A percentile compares a stretch with the other conserved stretches of the same genome.
phyloP scores from a whole-genome alignment of 2,888 invertebrate genomes.

The Phymatocera aterrima region DNA sequence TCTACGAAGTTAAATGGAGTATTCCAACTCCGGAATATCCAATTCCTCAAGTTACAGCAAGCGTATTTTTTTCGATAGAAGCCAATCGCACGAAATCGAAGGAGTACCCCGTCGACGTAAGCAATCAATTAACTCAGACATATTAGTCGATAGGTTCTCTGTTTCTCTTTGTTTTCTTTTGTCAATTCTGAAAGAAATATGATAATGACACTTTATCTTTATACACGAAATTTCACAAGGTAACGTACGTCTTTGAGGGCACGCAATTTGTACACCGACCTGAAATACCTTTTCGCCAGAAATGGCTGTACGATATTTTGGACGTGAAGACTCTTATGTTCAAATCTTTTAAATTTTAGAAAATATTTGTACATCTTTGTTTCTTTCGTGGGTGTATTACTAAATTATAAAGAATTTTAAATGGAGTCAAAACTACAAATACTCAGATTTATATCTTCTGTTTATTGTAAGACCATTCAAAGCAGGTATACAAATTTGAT shows the following conservation, averaged over 20 bases:
- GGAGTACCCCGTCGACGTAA: constrained; percentile 19
- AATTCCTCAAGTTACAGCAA: constrained; percentile 74
- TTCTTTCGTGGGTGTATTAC: not conserved
- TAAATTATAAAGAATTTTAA: not conserved
- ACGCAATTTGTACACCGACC: constrained; percentile 64
- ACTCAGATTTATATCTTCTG: not conserved
- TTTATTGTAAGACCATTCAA: too few relatives aligned
- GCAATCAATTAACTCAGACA: not conserved
- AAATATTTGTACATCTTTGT: not conserved
- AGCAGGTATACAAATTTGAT: too few relatives aligned
- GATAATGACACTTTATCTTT: too few relatives aligned
- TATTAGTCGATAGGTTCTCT: not conserved
- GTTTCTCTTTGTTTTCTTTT: not conserved
- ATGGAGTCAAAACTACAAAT: not conserved
- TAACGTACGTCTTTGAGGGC: constrained; percentile 72
- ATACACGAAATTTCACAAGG: constrained; percentile 57
- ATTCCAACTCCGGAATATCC: constrained; percentile 73
- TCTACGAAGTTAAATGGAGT: constrained; percentile 72
- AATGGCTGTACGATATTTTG: constrained; percentile 71
- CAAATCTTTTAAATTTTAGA: constrained; percentile 61
- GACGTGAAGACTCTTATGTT: constrained; percentile 70
- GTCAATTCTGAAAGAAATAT: not conserved
- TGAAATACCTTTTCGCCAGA: constrained; percentile 68
- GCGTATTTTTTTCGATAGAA: constrained; percentile 72
- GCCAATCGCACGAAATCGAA: constrained; percentile 46